Evolutionary conservation across 92 coral and sea anemone species (phyloP), one percentile per base, ranked within the genome.

Genomic region (Umimayanthus chanpuru): DNA sequence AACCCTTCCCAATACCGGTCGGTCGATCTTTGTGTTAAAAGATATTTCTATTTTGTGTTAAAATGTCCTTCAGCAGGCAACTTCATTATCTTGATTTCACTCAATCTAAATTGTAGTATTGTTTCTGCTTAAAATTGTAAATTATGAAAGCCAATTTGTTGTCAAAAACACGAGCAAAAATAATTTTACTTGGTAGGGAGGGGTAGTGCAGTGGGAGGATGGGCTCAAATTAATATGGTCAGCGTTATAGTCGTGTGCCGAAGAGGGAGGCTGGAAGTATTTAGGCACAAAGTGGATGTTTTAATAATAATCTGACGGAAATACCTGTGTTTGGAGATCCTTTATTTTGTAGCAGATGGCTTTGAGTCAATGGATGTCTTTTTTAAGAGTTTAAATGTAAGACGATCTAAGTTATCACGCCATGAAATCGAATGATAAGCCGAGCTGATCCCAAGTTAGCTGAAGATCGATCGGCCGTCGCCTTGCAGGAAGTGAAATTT

Each of bases 201-300:
- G 82, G 82, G 86, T 49, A 12, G 68, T 12, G 86, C 30, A 41
- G 9, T 12, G 29, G 73, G 53, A 66, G 86, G 86, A 23, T 82
- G 86, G 86, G 86, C 86, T 82, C 86, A 82, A 32, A 49, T 20
- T 82, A 66, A 23, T 55, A 11, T 18, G 86, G 77, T 82, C 86
- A 82, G 86, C 86, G 86, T 82, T 67, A 36, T 6, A 32, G 36
- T 32, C 36, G 11, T n/a, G 14, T 20, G 25, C 16, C 0, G 26
- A 3, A 38, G 76, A 40, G n/a, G 65, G 87, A 67, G 65, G 41
- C 76, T 82, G 86, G 44, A 73, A 73, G 76, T 71, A n/a, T 20
- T 61, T 47, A 6, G 15, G 2, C 6, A 9, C 55, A 50, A 78
- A 80, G 84, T 53, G 84, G 30, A 80, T 55, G 84, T 56, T 30